A percentile compares a stretch with the other conserved stretches of the same genome.
Conservation (phyloP, 1,140 invertebrate species). For the Eriocheir sinensis region DNA sequence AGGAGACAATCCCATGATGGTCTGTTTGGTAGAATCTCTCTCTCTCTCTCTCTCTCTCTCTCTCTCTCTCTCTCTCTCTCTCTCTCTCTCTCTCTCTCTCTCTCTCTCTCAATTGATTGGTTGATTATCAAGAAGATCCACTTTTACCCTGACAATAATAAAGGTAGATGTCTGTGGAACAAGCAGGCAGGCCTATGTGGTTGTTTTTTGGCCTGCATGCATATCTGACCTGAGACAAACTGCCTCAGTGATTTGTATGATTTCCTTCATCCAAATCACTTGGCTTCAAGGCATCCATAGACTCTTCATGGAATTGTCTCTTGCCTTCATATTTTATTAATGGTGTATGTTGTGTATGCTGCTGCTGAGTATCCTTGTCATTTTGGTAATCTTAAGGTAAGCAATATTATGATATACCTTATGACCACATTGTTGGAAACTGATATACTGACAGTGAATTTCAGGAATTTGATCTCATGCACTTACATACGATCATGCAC, state of each 20-base stretch:
- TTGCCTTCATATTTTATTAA: background rate
- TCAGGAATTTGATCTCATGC: background rate
- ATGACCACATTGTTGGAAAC: background rate
- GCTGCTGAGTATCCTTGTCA: background rate
- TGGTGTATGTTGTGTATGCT: background rate
- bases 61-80: too few species aligned
- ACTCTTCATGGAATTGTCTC: conserved; percentile 5
- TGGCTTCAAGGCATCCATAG: background rate
- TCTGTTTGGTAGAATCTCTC: background rate
- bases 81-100: too few species aligned
- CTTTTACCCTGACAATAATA: too few species aligned
- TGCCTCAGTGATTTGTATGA: background rate
- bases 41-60: too few species aligned
- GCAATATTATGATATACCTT: background rate
- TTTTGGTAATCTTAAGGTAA: conserved; percentile 2
- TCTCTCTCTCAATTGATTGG: too few species aligned
- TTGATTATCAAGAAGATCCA: too few species aligned
- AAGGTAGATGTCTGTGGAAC: too few species aligned
- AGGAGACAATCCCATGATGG: conserved; percentile 10
- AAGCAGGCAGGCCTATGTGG: too few species aligned
- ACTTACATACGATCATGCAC: background rate
- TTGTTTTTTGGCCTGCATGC: background rate
- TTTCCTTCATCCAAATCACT: background rate
- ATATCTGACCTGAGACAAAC: background rate
- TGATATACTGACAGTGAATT: background rate